Conservation (phyloP, 1,140 invertebrate species). For the Drosophila pandora region DNA sequence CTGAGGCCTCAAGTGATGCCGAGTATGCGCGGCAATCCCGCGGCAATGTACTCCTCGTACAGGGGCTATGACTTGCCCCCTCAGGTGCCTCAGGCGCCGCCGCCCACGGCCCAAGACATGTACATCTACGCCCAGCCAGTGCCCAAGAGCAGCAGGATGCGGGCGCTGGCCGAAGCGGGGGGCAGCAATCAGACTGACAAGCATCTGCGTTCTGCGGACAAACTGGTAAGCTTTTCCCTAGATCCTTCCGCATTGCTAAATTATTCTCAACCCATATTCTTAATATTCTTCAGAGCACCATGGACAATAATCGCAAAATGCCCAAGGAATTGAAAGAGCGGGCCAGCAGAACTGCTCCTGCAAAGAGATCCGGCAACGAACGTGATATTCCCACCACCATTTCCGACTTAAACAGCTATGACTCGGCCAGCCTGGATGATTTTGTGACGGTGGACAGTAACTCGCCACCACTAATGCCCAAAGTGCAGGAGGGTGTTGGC, state of each 20-base stretch:
- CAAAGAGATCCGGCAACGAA: constrained; percentile 35
- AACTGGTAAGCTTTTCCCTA: constrained; percentile 37
- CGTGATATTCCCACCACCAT: constrained; percentile 62
- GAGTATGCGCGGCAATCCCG: constrained; percentile 12
- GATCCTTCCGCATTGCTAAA: not conserved
- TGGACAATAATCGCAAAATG: constrained; percentile 77
- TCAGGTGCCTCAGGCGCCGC: constrained; percentile 42
- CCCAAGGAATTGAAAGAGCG: constrained; percentile 79
- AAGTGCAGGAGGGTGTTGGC: constrained; percentile 85
- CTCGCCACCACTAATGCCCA: constrained; percentile 72
- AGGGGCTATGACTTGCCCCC: constrained; percentile 49
- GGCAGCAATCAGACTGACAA: constrained; percentile 53
- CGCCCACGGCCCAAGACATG: constrained; percentile 49
- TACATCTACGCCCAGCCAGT: constrained; percentile 73
- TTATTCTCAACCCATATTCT: too few species aligned
- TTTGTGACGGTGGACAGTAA: constrained; percentile 46
- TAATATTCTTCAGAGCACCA: constrained; percentile 32
- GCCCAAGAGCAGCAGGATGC: constrained; percentile 64
- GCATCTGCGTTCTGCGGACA: constrained; percentile 43
- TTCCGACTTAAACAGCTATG: constrained; percentile 60
- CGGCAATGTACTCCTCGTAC: constrained; percentile 26
- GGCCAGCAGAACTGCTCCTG: constrained; percentile 42
- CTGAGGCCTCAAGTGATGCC: constrained; percentile 18
- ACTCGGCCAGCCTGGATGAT: constrained; percentile 83
- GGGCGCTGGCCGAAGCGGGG: constrained; percentile 37